These are phyloP conservation scores for Capitella teleta DNA, from an alignment of 1,140 invertebrate genomes.

Conservation along the genomic window DNA sequence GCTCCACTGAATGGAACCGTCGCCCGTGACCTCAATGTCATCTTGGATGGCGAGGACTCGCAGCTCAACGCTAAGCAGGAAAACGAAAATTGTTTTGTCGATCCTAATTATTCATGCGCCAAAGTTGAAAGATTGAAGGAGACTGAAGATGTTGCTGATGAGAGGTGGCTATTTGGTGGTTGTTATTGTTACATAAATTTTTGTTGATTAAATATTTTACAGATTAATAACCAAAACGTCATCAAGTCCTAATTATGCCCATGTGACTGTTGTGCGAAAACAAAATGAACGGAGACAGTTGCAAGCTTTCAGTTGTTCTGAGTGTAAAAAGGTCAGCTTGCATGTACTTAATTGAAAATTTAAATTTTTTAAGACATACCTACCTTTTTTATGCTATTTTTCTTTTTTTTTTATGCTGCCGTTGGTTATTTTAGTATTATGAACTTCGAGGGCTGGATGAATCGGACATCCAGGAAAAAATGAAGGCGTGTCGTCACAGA, in stretches of 20 bases:
- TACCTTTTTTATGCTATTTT: not conserved
- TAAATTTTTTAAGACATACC: not conserved
- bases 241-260: constrained; percentile 14
- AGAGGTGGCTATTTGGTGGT: no score
- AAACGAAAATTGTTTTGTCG: no score
- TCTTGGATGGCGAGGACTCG: no score
- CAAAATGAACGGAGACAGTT: constrained; percentile 24
- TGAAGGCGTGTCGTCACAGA: constrained; percentile 32
- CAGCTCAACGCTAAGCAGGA: no score
- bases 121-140: no score
- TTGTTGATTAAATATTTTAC: no score
- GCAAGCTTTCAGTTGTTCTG: constrained; percentile 22
- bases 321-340: constrained; percentile 25
- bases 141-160: no score
- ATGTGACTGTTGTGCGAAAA: constrained; percentile 30
- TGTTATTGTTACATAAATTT: no score
- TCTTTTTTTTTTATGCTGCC: not conserved
- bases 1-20: no score
- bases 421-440: constrained; percentile 28
- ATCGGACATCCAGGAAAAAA: constrained; percentile 23
- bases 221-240: no score
- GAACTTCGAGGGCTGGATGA: constrained; percentile 21
- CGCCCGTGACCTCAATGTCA: no score
- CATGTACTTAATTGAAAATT: not conserved
- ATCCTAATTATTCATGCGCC: no score